Evolutionary conservation across 1,140 invertebrate species (phyloP), one percentile per base, ranked within the genome.

Genomic region (Ganaspis sp.): DNA sequence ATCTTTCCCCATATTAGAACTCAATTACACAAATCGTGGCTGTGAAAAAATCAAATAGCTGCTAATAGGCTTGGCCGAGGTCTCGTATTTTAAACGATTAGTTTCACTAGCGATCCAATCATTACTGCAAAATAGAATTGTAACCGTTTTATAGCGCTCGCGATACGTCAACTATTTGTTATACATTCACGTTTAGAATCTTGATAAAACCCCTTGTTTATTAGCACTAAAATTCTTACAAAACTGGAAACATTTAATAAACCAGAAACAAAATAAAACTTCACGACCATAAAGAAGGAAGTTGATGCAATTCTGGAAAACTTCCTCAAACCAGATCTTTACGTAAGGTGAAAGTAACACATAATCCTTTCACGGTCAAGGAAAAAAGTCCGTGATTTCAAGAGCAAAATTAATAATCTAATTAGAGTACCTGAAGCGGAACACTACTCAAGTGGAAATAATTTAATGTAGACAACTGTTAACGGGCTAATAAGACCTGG

Each of bases 81-180:
- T 64, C 23, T 64, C 26, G 58, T 64, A 64, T 64, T 64, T 64
- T 34, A 64, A 64, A 64, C 58, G 58, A 64, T 64, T 64, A 64
- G 58, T 64, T 64, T 64, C 58, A 64, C 58, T 64, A 15, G 58
- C 58, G 58, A 64, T 64, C 58, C 23, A 64, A 64, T 64, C 58
- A 64, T 64, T 29, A 29, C 26, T 64, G 58, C 15, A 29, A 64
- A 64, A 64, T 64, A 64, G 21, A 64, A 64, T 64, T 64, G 58
- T 64, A 64, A 64, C 58, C 26, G 58, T 64, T 34, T 64, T 64
- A 64, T 64, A 64, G 58, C 26, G 23, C 23, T 64, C 58, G 58
- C 58, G 58, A 64, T 64, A 64, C 58, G 58, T 64, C 58, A 64
- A 64, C 58, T 64, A 29, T 29, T 4, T 12, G 23, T 29, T 40